Evolutionary conservation across 2,797 vertebrate species (phyloP), one percentile per base, ranked within the genome.

Genomic region (Typhlichthys eigenmanni): DNA sequence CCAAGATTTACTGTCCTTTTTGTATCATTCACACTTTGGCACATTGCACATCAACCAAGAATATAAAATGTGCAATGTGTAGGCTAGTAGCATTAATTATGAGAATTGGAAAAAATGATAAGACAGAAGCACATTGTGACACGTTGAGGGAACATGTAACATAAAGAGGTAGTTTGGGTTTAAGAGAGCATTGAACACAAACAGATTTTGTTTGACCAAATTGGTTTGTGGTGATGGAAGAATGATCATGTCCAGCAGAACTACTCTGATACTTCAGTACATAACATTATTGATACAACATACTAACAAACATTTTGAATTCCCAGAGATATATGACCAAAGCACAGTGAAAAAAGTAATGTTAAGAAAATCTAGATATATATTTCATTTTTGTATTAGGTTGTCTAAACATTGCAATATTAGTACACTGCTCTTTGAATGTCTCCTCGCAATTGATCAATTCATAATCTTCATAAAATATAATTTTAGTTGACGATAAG

Each of bases 121-220:
- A 82, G 53, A 79, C 74, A 78, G 71, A 66, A 71, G 73, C 70
- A 82, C 76, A 66, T 77, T 75, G 66, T 85, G 79, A 85, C 71
- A 84, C 64, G 78, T 19, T 34, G 45, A 60, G 24, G 34, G 19
- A 48, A 69, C 58, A 72, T 72, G 83, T 68, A 84, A 75, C 46
- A 55, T 50, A 14, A 67, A 79, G 89, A 91, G 86, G 88, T 89
- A 91, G 87, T 86, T 78, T 72, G 71, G 82, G 78, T 83, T 85
- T 52, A 72, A 77, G 67, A 84, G 69, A 82, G 70, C 50, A 60
- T 74, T 74, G 71, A 78, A 76, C 72, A 85, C 71, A 75, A 52
- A 49, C 79, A 62, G 59, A 77, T 50, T 56, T 49, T 46, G 56
- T 64, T 43, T 55, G 52, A 24, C 48, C 65, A 58, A 64, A 60